Conservation (phyloP, 2,888 invertebrate genomes). For the Mechanitis mazaeus region DNA sequence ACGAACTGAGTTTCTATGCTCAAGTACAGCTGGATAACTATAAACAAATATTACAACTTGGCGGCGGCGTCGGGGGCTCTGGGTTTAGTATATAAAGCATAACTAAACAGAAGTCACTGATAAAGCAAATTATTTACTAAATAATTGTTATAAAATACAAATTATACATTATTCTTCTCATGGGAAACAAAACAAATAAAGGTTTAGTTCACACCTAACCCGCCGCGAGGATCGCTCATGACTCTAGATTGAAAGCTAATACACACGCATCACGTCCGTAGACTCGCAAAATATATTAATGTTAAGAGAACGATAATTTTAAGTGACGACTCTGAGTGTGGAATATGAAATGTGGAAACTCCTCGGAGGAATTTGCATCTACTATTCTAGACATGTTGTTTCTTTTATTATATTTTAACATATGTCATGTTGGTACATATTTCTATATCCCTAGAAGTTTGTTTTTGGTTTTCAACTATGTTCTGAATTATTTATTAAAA, state of each 20-base stretch:
- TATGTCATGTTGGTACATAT: neutral
- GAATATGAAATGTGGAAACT: slow-evolving; percentile 6
- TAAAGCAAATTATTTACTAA: too few species aligned
- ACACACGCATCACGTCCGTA: slow-evolving; percentile 21
- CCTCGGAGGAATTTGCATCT: neutral
- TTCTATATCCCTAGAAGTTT: too few species aligned
- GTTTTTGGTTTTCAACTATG: neutral
- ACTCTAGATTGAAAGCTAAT: slow-evolving; percentile 28
- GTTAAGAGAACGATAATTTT: slow-evolving; percentile 15
- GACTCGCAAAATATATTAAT: slow-evolving; percentile 11
- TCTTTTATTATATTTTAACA: neutral
- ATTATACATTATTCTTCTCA: neutral
- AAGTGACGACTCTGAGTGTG: slow-evolving; percentile 10
- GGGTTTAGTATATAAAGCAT: too few species aligned
- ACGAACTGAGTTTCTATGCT: too few species aligned
- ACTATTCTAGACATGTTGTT: neutral
- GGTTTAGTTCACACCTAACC: slow-evolving; percentile 40
- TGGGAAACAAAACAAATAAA: slow-evolving; percentile 19
- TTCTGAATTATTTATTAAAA: neutral
- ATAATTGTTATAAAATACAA: neutral
- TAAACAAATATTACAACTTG: too few species aligned
- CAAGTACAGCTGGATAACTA: too few species aligned
- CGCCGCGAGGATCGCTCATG: slow-evolving; percentile 31
- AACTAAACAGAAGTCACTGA: too few species aligned
- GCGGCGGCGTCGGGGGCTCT: too few species aligned